Percentiles rank a stretch among this genome's conserved stretches.
phyloP scores from a whole-genome alignment of 2,113 vertebrate genomes.

The Ramphastos sulfuratus region DNA sequence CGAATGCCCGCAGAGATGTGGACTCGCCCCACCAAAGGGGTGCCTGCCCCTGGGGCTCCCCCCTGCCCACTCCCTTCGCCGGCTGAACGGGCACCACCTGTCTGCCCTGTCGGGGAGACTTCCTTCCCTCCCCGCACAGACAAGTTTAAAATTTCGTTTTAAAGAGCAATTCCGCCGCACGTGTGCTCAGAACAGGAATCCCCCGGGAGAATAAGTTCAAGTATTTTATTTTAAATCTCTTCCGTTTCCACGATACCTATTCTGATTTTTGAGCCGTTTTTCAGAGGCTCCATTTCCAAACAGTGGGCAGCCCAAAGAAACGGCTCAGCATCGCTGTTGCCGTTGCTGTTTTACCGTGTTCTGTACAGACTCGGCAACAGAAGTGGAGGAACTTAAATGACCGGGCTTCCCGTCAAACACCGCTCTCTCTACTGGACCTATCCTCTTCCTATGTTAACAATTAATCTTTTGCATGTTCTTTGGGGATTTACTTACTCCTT shows the following conservation, averaged over 20 bases:
- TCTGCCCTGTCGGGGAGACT: no score
- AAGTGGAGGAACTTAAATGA: not conserved
- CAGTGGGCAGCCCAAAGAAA: not conserved
- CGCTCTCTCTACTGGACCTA: not conserved
- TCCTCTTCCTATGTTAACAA: not conserved
- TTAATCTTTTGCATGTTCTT: not conserved
- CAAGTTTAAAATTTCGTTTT: slow-evolving; percentile 1
- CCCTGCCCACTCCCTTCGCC: fast-evolving
- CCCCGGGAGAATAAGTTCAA: not conserved
- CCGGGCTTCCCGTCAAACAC: not conserved
- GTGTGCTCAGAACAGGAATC: not conserved
- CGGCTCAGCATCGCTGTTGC: not conserved
- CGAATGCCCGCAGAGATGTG: not conserved
- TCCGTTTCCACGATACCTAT: not conserved
- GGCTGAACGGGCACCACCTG: not conserved
- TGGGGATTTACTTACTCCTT: not conserved
- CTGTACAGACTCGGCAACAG: not conserved
- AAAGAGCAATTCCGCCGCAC: not conserved
- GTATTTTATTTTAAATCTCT: not conserved
- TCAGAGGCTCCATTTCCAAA: not conserved
- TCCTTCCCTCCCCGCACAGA: fast-evolving
- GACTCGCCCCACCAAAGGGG: not conserved
- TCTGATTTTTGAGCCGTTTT: not conserved
- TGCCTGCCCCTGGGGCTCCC: not conserved
- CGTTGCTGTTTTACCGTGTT: not conserved